Base-by-base conservation (phyloP, 1,140 invertebrate genomes). In the Leguminivora glycinivorella region DNA sequence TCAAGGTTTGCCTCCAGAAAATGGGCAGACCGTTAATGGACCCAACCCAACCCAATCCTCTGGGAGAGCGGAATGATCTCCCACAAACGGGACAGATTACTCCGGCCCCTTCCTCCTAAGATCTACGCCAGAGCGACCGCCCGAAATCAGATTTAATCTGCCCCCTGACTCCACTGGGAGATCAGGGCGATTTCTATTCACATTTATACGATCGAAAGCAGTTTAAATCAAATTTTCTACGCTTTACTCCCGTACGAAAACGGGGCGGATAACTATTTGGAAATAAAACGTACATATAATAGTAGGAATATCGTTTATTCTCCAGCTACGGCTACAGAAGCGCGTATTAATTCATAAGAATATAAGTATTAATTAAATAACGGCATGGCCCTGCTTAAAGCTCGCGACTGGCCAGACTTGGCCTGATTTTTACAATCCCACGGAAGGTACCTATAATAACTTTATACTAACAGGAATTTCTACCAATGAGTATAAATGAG, bases 331-430 rank as follows among this genome's bases (percentile, higher is more conserved):
- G 40, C 40, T 43, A 43, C 43, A 47, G 2, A 47, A 47, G 43
- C 43, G 43, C n/a, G 43, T 47, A 19, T 43, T 43, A 43, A 5
- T 43, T 43, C 40, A 43, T 47, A 47, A 47, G 43, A 47, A 47
- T 47, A 47, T 17, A n/a, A n/a, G n/a, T n/a, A 47, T 17, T 38
- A 38, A 38, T 38, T 38, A 38, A 9, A 38, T 38, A 38, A 47
- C n/a, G 17, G 43, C 43, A 17, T 47, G 43, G 43, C 43, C 43
- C 43, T 47, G 43, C 43, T 47, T 47, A 47, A 47, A 47, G 43
- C 43, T 47, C 34, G 34, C 43, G 43, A 47, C 14, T 47, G 43
- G 43, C 43, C 43, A n/a, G n/a, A 38, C 34, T 47, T 1, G 43
- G 43, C 43, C 43, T 10, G 7, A 7, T 6, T 17, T n/a, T 17